Conservation (phyloP, 2,797 vertebrate genomes). For the Lepilemur ruficaudatus region DNA sequence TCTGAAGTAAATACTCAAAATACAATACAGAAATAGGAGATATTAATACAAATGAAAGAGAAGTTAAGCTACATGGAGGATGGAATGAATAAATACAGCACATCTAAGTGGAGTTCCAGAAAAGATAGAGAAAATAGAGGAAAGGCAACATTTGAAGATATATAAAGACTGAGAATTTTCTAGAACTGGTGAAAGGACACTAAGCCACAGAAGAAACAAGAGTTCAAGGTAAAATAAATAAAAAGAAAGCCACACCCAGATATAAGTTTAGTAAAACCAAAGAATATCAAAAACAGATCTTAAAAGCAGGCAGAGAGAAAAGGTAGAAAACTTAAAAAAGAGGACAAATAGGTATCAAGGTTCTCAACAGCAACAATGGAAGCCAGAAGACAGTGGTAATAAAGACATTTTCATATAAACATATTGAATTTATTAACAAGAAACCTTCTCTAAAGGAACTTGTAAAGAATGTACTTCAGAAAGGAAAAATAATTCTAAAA, state of each 20-base stretch:
- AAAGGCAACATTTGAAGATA: neutral
- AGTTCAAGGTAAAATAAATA: neutral
- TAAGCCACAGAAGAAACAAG: neutral
- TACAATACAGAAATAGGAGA: neutral
- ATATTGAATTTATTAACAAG: neutral
- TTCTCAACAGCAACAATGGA: neutral
- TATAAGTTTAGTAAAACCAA: neutral
- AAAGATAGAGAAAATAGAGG: neutral
- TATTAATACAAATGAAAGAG: neutral
- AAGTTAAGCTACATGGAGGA: neutral
- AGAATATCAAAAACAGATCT: neutral
- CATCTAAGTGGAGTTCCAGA: neutral
- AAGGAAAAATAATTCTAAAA: neutral
- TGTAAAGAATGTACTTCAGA: neutral
- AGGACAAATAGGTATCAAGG: neutral
- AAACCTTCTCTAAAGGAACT: neutral
- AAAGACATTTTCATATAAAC: neutral
- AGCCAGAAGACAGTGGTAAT: neutral
- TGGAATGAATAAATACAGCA: neutral
- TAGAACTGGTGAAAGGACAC: neutral
- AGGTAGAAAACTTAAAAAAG: neutral
- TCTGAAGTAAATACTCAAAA: neutral
- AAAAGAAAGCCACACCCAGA: neutral
- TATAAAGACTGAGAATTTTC: neutral
- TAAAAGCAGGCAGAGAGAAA: neutral